phyloP scores from a whole-genome alignment of 1,140 invertebrate genomes.

The Galleria mellonella region DNA sequence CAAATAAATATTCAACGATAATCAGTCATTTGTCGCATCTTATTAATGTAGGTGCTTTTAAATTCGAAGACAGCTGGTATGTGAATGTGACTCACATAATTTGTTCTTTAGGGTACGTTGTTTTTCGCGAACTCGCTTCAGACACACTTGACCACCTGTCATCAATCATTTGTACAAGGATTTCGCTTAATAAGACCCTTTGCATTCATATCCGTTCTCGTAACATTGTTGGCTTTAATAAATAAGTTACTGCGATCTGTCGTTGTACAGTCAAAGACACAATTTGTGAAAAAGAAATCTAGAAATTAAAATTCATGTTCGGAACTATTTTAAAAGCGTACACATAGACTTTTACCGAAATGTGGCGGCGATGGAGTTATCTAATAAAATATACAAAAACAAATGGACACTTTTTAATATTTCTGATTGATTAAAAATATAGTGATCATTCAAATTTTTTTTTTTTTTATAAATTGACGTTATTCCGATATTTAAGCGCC shows the following conservation, averaged over 20 bases:
- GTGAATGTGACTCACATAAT: constrained; percentile 1
- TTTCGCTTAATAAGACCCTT: constrained; percentile 26
- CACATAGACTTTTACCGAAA: too few relatives aligned
- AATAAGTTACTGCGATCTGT: background rate
- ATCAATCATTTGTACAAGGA: constrained; percentile 34
- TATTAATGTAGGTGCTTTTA: constrained; percentile 19
- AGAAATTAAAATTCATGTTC: too few relatives aligned
- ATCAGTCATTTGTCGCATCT: constrained; percentile 18
- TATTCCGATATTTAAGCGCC: too few relatives aligned
- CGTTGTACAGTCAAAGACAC: too few relatives aligned
- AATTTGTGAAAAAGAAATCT: too few relatives aligned
- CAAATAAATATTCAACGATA: constrained; percentile 2
- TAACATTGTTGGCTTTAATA: constrained; percentile 4
- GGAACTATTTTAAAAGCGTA: too few relatives aligned
- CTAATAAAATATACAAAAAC: too few relatives aligned
- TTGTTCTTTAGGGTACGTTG: background rate
- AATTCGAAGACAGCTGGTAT: constrained; percentile 8
- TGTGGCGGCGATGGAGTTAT: too few relatives aligned
- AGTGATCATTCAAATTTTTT: too few relatives aligned
- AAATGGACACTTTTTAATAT: too few relatives aligned
- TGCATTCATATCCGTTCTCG: constrained; percentile 16
- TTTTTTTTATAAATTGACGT: too few relatives aligned
- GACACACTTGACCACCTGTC: constrained; percentile 7
- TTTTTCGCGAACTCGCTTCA: background rate
- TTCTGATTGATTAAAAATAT: too few relatives aligned